These are phyloP conservation scores for Leptopilina syphax DNA, from an alignment of 2,888 invertebrate species.

Conservation along the genomic window DNA sequence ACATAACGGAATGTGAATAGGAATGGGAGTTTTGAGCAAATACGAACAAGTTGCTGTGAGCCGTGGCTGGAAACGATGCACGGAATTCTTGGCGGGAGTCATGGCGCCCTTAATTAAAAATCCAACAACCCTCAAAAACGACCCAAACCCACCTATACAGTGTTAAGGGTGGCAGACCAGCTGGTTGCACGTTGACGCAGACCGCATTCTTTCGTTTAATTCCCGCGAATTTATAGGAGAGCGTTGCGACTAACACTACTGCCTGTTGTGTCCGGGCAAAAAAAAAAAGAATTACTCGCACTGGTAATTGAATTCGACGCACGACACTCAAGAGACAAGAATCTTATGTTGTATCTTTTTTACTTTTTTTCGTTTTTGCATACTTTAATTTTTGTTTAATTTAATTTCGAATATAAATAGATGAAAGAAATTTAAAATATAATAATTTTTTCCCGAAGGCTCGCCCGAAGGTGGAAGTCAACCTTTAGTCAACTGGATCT, in stretches of 20 bases:
- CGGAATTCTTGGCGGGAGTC: conserved; percentile 75
- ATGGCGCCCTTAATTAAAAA: conserved; percentile 77
- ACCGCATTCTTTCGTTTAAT: conserved; percentile 77
- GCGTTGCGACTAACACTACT: conserved; percentile 64
- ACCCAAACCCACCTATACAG: conserved; percentile 58
- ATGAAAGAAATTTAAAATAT: too few relatives aligned
- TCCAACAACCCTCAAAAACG: conserved; percentile 74
- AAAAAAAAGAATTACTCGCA: conserved; percentile 61
- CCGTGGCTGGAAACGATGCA: conserved; percentile 65
- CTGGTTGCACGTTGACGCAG: conserved; percentile 73
- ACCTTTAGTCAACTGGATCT: too few relatives aligned
- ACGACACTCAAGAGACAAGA: conserved; percentile 52
- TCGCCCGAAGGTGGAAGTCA: too few relatives aligned
- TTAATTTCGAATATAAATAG: too few relatives aligned
- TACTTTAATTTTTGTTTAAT: not conserved
- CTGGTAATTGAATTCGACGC: conserved; percentile 73
- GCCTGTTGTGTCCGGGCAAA: conserved; percentile 57
- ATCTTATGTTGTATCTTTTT: conserved; percentile 40
- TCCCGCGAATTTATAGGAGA: conserved; percentile 76
- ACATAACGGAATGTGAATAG: conserved; percentile 33
- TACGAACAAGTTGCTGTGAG: conserved; percentile 58
- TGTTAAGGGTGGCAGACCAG: conserved; percentile 68
- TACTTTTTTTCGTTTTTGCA: not conserved
- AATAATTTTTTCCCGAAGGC: too few relatives aligned
- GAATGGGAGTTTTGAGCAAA: conserved; percentile 52